Conservation (phyloP, 2,797 vertebrate species). For the Spinus pinus region DNA sequence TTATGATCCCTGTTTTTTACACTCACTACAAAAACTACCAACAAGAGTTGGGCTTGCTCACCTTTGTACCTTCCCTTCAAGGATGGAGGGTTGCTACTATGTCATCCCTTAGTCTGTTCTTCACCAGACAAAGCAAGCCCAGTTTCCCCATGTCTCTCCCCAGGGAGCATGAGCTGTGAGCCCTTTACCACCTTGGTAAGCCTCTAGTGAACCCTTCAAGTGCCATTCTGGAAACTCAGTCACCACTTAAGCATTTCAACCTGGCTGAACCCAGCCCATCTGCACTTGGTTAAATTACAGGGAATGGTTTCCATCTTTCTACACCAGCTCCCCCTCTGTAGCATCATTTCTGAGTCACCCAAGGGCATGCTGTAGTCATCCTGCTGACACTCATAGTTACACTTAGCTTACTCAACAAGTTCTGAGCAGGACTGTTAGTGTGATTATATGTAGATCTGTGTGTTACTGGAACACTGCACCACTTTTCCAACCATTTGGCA, state of each 20-base stretch:
- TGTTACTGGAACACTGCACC: not conserved
- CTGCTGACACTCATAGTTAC: not conserved
- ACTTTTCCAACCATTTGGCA: not conserved
- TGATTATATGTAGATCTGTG: not conserved
- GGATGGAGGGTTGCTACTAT: not conserved
- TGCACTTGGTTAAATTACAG: not conserved
- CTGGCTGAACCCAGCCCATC: not conserved
- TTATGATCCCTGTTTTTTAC: not conserved
- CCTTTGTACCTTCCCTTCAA: not conserved
- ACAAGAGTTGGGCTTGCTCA: not conserved
- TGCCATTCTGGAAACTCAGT: not conserved
- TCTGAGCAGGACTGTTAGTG: not conserved
- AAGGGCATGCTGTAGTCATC: not conserved
- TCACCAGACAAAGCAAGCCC: not conserved
- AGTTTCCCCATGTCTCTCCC: fast-evolving
- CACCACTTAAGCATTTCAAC: not conserved
- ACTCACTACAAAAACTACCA: not conserved
- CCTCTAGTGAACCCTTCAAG: not conserved
- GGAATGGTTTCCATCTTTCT: not conserved
- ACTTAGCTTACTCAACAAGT: not conserved
- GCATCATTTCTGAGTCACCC: not conserved
- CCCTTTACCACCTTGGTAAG: not conserved
- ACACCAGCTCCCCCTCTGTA: not conserved
- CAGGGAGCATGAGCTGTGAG: not conserved
- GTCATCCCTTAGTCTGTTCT: not conserved